Evolutionary conservation across 2,113 vertebrate genomes (phyloP).

Genomic region (Symphodus melops): DNA sequence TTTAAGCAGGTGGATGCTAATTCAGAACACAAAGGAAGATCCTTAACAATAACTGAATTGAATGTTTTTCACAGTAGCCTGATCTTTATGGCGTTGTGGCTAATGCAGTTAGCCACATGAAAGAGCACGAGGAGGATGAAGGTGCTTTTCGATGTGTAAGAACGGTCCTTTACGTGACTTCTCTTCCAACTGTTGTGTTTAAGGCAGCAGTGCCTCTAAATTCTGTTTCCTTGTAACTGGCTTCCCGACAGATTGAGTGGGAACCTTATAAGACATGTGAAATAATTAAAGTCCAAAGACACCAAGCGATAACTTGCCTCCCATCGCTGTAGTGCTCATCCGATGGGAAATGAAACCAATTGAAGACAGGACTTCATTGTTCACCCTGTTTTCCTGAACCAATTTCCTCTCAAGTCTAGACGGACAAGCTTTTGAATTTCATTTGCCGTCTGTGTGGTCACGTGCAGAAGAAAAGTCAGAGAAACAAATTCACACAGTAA

Average conservation of each 20-base stretch:
- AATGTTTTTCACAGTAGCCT: slow-evolving; percentile 36
- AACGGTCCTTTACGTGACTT: slow-evolving; percentile 13
- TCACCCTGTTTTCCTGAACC: slow-evolving; percentile 52
- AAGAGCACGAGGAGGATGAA: slow-evolving; percentile 18
- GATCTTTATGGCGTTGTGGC: slow-evolving; percentile 14
- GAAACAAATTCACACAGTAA: slow-evolving; percentile 51
- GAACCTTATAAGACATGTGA: slow-evolving; percentile 18
- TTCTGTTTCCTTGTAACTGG: slow-evolving; percentile 53
- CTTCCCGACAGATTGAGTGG: slow-evolving; percentile 37
- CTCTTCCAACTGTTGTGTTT: slow-evolving; percentile 3
- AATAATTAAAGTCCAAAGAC: slow-evolving; percentile 54
- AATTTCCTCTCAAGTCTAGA: slow-evolving; percentile 70
- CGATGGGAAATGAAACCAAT: slow-evolving; percentile 54
- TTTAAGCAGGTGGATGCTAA: slow-evolving; percentile 26
- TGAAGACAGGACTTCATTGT: slow-evolving; percentile 44
- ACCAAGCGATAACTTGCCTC: slow-evolving; percentile 5
- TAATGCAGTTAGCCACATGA: slow-evolving; percentile 39
- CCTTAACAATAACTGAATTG: slow-evolving; percentile 28
- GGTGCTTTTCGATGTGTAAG: slow-evolving; percentile 13
- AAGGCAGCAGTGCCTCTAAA: not conserved
- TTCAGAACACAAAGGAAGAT: slow-evolving; percentile 19
- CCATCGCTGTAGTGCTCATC: not conserved
- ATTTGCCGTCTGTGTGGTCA: slow-evolving; percentile 44
- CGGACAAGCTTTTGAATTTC: slow-evolving; percentile 50
- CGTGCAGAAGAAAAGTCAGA: slow-evolving; percentile 24